These are phyloP conservation scores for Drosophila stalkeri DNA, from an alignment of 2,888 invertebrate genomes.

Conservation along the genomic window DNA sequence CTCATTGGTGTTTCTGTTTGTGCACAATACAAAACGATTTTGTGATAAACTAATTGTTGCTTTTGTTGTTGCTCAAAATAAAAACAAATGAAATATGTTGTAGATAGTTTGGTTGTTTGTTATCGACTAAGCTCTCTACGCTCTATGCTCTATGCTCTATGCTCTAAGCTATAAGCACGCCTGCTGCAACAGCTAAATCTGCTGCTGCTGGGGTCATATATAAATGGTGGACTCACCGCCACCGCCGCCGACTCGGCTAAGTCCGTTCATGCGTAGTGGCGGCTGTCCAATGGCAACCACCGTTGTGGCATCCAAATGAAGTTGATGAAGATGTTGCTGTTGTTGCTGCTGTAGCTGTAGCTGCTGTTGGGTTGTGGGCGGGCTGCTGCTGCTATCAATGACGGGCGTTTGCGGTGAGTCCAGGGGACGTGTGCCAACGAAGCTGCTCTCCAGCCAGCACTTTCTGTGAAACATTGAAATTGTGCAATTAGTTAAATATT, in stretches of 20 bases:
- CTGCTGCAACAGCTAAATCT: background rate
- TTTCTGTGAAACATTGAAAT: slow-evolving; percentile 83
- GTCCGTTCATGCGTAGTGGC: slow-evolving; percentile 85
- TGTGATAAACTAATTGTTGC: slow-evolving; percentile 15
- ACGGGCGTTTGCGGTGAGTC: slow-evolving; percentile 94
- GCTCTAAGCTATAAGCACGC: slow-evolving; percentile 43
- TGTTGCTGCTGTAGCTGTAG: slow-evolving; percentile 30
- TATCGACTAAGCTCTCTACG: slow-evolving; percentile 10
- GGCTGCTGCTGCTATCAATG: slow-evolving; percentile 86
- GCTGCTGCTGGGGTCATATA: slow-evolving; percentile 57
- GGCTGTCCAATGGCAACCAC: slow-evolving; percentile 54
- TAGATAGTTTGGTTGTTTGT: background rate
- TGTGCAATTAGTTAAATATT: background rate
- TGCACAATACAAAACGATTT: slow-evolving; percentile 52
- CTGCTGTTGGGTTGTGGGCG: slow-evolving; percentile 41
- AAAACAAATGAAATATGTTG: slow-evolving; percentile 33
- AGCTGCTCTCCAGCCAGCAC: slow-evolving; percentile 97
- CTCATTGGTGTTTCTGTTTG: slow-evolving; percentile 36
- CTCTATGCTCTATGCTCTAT: background rate
- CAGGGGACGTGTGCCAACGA: slow-evolving; percentile 93
- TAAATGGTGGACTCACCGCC: slow-evolving; percentile 85
- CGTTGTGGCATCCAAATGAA: slow-evolving; percentile 48
- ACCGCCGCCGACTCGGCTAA: slow-evolving; percentile 84
- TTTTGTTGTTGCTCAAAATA: slow-evolving; percentile 9
- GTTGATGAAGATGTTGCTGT: slow-evolving; percentile 41